Evolutionary conservation across 2,113 vertebrate genomes (phyloP), one percentile per base, ranked within the genome.

Genomic region (Felis chaus): DNA sequence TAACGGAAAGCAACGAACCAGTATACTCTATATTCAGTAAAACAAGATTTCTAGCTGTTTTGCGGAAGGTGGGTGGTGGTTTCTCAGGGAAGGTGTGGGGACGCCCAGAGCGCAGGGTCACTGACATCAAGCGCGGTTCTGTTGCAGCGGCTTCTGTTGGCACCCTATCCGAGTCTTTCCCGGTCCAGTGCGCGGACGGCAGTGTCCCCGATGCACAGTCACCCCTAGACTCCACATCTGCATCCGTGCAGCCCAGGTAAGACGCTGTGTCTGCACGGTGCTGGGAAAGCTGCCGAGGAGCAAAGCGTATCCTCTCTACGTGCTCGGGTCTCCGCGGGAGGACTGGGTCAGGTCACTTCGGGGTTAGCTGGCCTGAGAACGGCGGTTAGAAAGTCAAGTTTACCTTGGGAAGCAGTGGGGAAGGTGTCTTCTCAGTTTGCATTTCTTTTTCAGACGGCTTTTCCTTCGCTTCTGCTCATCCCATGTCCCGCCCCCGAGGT

Each of bases 161-260:
- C 98, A 99, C 99, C 97, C 98, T 99, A 98, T 98, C 98, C 39
- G 99, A 99, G 83, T 98, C 99, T 85, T 97, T 99, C 98, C 99
- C 99, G 11, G 97, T 98, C 84, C 99, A 98, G 86, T 98, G 98
- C 98, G 97, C 99, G 97, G 99, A 99, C 53, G 98, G 98, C 97
- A 98, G 97, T 0, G 12, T 96, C 97, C 98, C 98, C 50, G 98
- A 98, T 89, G 92, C 98, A 50, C 98, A 98, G 89, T 98, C 98
- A 92, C 71, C 98, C 27, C 92, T 98, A 97, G 98, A 99, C 82
- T 98, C 98, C 79, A 97, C 98, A 16, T 98, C 98, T 48, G 94
- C 99, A 93, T 98, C 98, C 94, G 88, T 98, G 98, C 99, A 98
- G 93, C 98, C 98, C 97, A 99, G 99, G 99, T 99, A 98, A 98